Conservation (phyloP, 2,113 vertebrate species). For the Gopherus flavomarginatus region DNA sequence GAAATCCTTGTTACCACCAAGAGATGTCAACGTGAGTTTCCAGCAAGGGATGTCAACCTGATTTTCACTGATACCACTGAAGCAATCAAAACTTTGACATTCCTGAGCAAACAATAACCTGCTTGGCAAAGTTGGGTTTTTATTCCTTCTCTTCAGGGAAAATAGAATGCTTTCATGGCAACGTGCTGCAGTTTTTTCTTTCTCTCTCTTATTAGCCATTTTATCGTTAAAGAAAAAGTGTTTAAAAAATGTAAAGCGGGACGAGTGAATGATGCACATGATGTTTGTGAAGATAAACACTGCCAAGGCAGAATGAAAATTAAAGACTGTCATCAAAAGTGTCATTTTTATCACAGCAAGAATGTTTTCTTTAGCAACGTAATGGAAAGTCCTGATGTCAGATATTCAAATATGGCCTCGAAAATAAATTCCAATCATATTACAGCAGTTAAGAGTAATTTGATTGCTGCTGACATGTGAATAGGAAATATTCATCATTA, state of each 20-base stretch:
- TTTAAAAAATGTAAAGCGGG: neutral
- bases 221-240: constrained; percentile 44
- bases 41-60: neutral
- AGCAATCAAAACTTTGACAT: constrained; percentile 13
- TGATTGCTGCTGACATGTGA: neutral
- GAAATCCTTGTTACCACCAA: neutral
- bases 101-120: neutral
- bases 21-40: constrained; percentile 2
- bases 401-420: constrained; percentile 22
- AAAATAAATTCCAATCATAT: constrained; percentile 17
- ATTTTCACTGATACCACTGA: constrained; percentile 20
- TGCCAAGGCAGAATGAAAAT: constrained; percentile 35
- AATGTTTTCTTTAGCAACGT: constrained; percentile 16
- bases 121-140: neutral
- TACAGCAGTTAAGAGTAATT: neutral
- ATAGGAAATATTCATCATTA: neutral
- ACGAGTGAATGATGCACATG: constrained; percentile 29
- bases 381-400: constrained; percentile 28
- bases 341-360: neutral
- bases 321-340: constrained; percentile 31
- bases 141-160: constrained; percentile 23
- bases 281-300: constrained; percentile 47
- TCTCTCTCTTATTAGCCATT: constrained; percentile 5
- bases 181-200: neutral
- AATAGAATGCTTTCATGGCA: neutral